Base-by-base conservation (phyloP, 2,888 invertebrate genomes). In the Ceramica pisi region DNA sequence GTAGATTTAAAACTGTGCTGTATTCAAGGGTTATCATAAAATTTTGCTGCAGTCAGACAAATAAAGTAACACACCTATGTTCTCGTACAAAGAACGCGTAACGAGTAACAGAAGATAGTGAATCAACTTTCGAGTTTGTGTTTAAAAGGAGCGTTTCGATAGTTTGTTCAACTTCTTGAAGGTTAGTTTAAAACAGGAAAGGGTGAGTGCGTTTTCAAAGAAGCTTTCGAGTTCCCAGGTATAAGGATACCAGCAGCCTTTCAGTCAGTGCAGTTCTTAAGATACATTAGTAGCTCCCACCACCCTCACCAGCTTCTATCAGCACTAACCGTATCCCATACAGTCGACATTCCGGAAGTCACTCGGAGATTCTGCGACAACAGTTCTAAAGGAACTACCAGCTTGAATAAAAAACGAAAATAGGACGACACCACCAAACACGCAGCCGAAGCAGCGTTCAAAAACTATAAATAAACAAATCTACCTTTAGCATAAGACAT, bases 401-500 rank as follows among this genome's bases (percentile, higher is more conserved):
- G 41, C 41, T 41, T 1, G 14, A 12, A 41, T 14, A 41, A 16
- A 71, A 60, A 46, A 14, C 51, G 60, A 41, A 68, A 75, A 63
- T 51, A 5, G 38, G 44, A 56, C 72, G 72, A 53, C 76, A 72
- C 63, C 67, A 68, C 65, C 76, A 50, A 75, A 75, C 51, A 63
- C 69, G 63, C 51, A 41, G 62, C 69, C 55, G 62, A 60, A 67
- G 59, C 55, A 56, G 57, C 66, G 62, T 23, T 50, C 53, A 62
- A 68, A 62, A 38, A 46, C 80, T 53, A 64, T 10, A 62, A 56
- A 78, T 76, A 69, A 71, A 70, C 62, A 56, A 73, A 62, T 71
- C 75, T 79, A 80, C 75, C 80, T 82, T 81, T 81, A 83, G 76
- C 81, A 80, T 72, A 73, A 77, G 70, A 82, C 84, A 84, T 87